Evolutionary conservation across 2,113 vertebrate species (phyloP).

Genomic region (Pipa parva): DNA sequence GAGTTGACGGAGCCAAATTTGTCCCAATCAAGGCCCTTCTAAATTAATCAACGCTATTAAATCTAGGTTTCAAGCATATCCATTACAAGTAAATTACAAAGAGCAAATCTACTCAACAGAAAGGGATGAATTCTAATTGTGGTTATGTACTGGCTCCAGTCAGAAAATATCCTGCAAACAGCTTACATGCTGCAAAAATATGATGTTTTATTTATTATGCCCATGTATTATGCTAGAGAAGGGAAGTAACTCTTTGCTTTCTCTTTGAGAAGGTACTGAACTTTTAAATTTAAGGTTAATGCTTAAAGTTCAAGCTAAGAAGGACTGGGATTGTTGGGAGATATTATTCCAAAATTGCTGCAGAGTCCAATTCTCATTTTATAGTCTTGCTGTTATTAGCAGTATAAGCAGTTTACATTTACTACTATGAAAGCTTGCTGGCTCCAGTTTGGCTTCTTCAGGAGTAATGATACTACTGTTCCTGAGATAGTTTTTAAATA

Average conservation of each 20-base stretch:
- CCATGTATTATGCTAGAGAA: slow-evolving; percentile 22
- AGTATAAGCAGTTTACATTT: too few species aligned
- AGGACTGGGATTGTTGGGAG: not conserved
- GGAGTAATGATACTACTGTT: too few species aligned
- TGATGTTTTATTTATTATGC: slow-evolving; percentile 31
- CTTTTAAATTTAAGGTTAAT: slow-evolving; percentile 1
- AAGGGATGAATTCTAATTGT: slow-evolving; percentile 24
- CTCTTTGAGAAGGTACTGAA: slow-evolving; percentile 1
- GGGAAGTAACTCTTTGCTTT: not conserved
- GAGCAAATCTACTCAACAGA: slow-evolving; percentile 35
- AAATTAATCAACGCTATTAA: slow-evolving; percentile 36
- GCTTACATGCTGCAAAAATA: slow-evolving; percentile 22
- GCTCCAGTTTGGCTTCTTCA: too few species aligned
- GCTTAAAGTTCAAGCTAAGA: not conserved
- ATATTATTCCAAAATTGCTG: too few species aligned
- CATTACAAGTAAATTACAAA: slow-evolving; percentile 35
- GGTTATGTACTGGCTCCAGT: slow-evolving; percentile 39
- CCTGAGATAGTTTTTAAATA: too few species aligned
- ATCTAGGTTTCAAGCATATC: slow-evolving; percentile 28
- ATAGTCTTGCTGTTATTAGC: not conserved
- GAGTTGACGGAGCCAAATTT: slow-evolving; percentile 16
- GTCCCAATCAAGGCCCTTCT: slow-evolving; percentile 35
- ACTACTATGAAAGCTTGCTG: too few species aligned
- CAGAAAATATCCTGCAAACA: slow-evolving; percentile 17
- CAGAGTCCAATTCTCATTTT: not conserved